Evolutionary conservation across 30 jellyfish, hydroid and myxozoan species (phyloP).

Genomic region (Nemopilema nomurai): DNA sequence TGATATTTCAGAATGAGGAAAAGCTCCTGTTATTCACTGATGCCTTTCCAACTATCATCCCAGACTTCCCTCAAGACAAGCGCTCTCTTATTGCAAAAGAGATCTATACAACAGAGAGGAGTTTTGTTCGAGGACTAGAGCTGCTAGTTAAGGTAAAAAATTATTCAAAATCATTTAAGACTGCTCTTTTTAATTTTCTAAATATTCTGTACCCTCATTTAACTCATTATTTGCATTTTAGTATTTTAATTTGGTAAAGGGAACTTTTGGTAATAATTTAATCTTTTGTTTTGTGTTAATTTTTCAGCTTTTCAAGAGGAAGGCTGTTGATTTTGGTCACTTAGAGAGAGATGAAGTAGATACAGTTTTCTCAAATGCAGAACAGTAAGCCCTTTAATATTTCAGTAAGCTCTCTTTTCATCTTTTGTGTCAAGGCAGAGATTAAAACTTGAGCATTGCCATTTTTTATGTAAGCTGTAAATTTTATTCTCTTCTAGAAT

Average conservation of each 20-base stretch:
- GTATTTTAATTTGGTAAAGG: too few species aligned
- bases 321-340: slow-evolving; percentile 48
- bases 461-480: too few species aligned
- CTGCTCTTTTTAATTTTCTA: too few species aligned
- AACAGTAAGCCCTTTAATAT: slow-evolving; percentile 48
- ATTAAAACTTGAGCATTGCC: too few species aligned
- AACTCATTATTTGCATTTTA: too few species aligned
- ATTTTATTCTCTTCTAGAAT: slow-evolving; percentile 44
- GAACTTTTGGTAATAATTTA: neutral
- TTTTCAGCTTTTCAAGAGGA: slow-evolving; percentile 72
- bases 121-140: slow-evolving; percentile 88
- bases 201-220: too few species aligned
- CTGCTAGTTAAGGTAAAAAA: slow-evolving; percentile 49
- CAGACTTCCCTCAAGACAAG: slow-evolving; percentile 91
- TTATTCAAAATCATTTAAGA: too few species aligned
- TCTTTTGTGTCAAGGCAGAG: too few species aligned
- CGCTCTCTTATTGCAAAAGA: slow-evolving; percentile 92
- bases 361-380: slow-evolving; percentile 70
- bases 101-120: slow-evolving; percentile 86
- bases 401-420: too few species aligned
- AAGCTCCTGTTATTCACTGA: slow-evolving; percentile 73
- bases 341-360: slow-evolving; percentile 80
- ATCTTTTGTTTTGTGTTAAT: neutral
- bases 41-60: slow-evolving; percentile 79
- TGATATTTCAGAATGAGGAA: slow-evolving; percentile 51